Percentiles rank a stretch among this genome's conserved stretches.
phyloP scores from a whole-genome alignment of 1,140 invertebrate species.

The Neomicropteryx cornuta region DNA sequence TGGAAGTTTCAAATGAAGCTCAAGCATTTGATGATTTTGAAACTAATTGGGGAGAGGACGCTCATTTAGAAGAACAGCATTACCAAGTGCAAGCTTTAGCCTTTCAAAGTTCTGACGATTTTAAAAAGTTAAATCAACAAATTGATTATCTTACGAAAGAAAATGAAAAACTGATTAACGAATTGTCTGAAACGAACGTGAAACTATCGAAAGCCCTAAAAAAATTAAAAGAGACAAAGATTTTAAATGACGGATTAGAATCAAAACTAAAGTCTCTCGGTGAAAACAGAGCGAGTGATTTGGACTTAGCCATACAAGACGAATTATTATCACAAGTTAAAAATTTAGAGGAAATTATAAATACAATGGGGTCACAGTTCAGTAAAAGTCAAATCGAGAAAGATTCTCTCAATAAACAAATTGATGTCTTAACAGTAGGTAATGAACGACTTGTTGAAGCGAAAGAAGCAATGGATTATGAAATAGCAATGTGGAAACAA shows the following conservation, averaged over 20 bases:
- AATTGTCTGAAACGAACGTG: conserved; percentile 46
- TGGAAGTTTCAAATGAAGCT: not conserved
- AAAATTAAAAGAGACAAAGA: conserved; percentile 64
- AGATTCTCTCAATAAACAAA: conserved; percentile 51
- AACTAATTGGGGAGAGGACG: no score
- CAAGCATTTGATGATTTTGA: conserved; percentile 21
- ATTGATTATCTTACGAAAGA: conserved; percentile 16
- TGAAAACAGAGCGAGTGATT: conserved; percentile 49
- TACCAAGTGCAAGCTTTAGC: no score
- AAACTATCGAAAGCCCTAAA: conserved; percentile 60
- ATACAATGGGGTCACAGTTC: conserved; percentile 42
- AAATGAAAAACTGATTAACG: conserved; percentile 35
- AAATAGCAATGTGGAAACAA: conserved; percentile 55
- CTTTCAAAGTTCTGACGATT: conserved; percentile 35
- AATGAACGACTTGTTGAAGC: conserved; percentile 66
- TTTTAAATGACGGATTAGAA: conserved; percentile 47
- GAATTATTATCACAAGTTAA: conserved; percentile 58
- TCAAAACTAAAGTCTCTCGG: conserved; percentile 38
- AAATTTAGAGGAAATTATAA: conserved; percentile 50
- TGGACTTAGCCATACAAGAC: conserved; percentile 63
- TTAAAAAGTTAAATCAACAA: conserved; percentile 25
- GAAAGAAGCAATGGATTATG: conserved; percentile 67
- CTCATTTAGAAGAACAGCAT: no score
- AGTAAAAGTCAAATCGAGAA: conserved; percentile 52
- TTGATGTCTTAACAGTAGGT: conserved; percentile 63